Conservation (phyloP, 2,888 invertebrate genomes). For the Torymus tubicola region DNA sequence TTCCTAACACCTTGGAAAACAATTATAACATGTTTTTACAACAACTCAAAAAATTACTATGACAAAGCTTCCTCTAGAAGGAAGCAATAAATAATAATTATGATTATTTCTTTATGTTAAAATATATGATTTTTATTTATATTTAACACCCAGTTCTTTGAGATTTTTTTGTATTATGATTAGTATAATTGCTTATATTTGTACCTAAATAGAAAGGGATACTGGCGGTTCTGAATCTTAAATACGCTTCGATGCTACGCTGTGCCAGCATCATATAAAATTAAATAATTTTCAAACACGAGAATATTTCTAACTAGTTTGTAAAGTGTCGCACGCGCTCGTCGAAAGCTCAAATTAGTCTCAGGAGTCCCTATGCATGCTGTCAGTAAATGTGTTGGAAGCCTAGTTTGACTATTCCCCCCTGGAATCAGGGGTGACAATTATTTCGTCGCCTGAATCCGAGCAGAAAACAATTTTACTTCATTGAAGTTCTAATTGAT, state of each 20-base stretch:
- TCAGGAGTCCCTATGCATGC: slow-evolving; percentile 33
- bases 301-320: slow-evolving; percentile 35
- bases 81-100: no score
- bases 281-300: slow-evolving; percentile 38
- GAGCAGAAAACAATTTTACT: slow-evolving; percentile 42
- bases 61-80: no score
- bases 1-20: no score
- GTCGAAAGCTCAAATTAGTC: slow-evolving; percentile 53
- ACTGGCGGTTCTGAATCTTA: background rate
- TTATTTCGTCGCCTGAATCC: slow-evolving; percentile 50
- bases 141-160: no score
- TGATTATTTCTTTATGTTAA: no score
- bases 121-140: no score
- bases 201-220: background rate
- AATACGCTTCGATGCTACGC: background rate
- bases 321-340: slow-evolving; percentile 17
- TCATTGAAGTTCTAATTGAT: slow-evolving; percentile 44
- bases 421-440: slow-evolving; percentile 53
- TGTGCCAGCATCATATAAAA: slow-evolving; percentile 1
- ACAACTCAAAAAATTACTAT: no score
- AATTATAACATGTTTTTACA: no score
- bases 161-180: no score
- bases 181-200: background rate
- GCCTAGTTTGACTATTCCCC: slow-evolving; percentile 55
- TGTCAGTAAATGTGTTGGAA: slow-evolving; percentile 47